Evolutionary conservation across 2,888 invertebrate species (phyloP).

Genomic region (Allygus modestus): DNA sequence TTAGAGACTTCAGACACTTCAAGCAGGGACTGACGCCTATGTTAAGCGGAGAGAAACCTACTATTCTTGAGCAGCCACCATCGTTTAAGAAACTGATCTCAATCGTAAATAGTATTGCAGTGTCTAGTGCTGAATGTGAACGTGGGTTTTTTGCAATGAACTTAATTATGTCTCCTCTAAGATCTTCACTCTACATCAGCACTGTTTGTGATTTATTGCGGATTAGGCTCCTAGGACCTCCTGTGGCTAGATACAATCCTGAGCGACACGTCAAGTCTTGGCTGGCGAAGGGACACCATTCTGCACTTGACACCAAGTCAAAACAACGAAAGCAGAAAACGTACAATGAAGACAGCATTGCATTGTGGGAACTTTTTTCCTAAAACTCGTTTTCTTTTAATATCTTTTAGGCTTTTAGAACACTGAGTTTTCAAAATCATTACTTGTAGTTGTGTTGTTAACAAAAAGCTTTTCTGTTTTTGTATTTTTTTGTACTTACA

Average conservation of each 20-base stretch:
- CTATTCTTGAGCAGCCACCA: neutral
- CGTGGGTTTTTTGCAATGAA: neutral
- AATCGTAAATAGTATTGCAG: neutral
- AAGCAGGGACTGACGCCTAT: neutral
- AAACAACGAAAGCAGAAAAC: too few relatives aligned
- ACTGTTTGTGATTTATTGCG: neutral
- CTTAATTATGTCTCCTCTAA: too few relatives aligned
- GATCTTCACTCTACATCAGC: neutral
- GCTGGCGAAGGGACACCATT: neutral
- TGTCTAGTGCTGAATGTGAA: conserved; percentile 14
- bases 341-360: too few relatives aligned
- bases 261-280: conserved; percentile 2
- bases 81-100: neutral
- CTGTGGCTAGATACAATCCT: neutral
- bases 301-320: too few relatives aligned
- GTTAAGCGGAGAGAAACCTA: neutral
- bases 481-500: too few relatives aligned
- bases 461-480: too few relatives aligned
- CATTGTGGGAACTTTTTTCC: too few relatives aligned
- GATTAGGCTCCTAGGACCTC: neutral
- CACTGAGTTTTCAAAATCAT: too few relatives aligned
- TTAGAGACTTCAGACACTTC: neutral
- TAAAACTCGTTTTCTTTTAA: too few relatives aligned
- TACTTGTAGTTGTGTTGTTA: too few relatives aligned
- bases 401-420: too few relatives aligned